Conservation (phyloP, 2,888 invertebrate genomes). For the Hybos culiciformis region DNA sequence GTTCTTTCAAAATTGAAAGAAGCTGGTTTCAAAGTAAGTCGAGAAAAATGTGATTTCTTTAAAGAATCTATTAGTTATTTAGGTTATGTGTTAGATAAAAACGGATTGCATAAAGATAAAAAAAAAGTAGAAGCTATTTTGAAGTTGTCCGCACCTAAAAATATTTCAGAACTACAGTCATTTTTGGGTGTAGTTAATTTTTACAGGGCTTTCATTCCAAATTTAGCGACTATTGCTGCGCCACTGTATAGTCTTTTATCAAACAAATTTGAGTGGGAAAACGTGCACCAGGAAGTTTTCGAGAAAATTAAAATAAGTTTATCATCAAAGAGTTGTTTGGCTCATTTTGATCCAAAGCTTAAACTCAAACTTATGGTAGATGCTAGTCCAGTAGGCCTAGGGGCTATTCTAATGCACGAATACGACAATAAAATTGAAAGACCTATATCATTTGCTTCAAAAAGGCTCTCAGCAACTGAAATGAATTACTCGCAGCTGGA, state of each 20-base stretch:
- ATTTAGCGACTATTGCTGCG: constrained; percentile 17
- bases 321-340: neutral
- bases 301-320: neutral
- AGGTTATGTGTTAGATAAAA: constrained; percentile 11
- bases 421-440: constrained; percentile 15
- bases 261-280: constrained; percentile 8
- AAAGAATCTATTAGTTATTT: constrained; percentile 16
- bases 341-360: neutral
- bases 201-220: constrained; percentile 24
- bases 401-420: constrained; percentile 21
- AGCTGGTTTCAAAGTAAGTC: constrained; percentile 17
- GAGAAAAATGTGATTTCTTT: constrained; percentile 6
- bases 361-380: constrained; percentile 21
- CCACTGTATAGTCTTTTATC: constrained; percentile 20
- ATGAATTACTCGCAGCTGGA: constrained; percentile 20
- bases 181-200: constrained; percentile 26
- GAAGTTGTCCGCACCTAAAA: constrained; percentile 3
- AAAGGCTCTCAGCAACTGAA: constrained; percentile 24
- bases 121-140: constrained; percentile 2
- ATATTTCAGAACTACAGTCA: constrained; percentile 12
- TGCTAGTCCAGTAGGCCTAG: constrained; percentile 23
- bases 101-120: constrained; percentile 5
- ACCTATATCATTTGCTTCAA: constrained; percentile 28
- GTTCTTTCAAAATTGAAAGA: constrained; percentile 10
- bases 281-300: constrained; percentile 1